These are phyloP conservation scores for Brevipalpus yothersi DNA, from an alignment of 1,140 invertebrate species.

Conservation along the genomic window DNA sequence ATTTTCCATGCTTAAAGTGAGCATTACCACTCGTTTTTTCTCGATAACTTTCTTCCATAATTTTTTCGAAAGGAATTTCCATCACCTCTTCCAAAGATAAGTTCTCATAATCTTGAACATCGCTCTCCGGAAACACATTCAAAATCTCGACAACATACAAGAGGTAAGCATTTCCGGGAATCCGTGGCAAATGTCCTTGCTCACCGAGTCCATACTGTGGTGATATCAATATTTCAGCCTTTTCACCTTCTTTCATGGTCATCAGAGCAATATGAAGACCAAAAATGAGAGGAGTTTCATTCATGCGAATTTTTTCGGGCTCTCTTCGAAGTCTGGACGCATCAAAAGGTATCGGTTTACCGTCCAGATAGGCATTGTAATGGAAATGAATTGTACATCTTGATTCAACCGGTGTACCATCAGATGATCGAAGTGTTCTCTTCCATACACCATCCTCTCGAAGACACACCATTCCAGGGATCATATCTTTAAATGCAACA, in stretches of 20 bases:
- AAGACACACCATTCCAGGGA: no score
- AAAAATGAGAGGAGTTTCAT: slow-evolving; percentile 25
- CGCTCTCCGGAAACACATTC: neutral
- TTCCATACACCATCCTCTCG: slow-evolving; percentile 1
- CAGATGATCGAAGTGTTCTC: slow-evolving; percentile 17
- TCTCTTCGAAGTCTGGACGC: slow-evolving; percentile 28
- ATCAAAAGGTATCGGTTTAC: slow-evolving; percentile 41
- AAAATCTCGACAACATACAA: slow-evolving; percentile 11
- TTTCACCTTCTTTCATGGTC: slow-evolving; percentile 36
- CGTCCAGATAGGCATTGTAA: slow-evolving; percentile 41
- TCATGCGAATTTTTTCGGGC: slow-evolving; percentile 20
- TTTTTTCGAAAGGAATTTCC: neutral
- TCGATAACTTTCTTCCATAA: neutral
- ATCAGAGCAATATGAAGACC: slow-evolving; percentile 37
- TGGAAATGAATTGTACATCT: slow-evolving; percentile 32
- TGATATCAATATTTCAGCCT: slow-evolving; percentile 35
- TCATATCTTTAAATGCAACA: no score
- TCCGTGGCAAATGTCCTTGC: slow-evolving; percentile 33
- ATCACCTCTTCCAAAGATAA: neutral
- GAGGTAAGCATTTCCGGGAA: slow-evolving; percentile 25
- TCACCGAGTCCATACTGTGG: slow-evolving; percentile 35
- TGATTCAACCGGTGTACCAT: slow-evolving; percentile 27
- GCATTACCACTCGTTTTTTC: slow-evolving; percentile 35
- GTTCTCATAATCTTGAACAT: neutral
- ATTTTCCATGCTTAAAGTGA: slow-evolving; percentile 41